These are phyloP conservation scores for Ashinkailepas kermadecensis DNA, from an alignment of 2,888 invertebrate species.

Conservation along the genomic window DNA sequence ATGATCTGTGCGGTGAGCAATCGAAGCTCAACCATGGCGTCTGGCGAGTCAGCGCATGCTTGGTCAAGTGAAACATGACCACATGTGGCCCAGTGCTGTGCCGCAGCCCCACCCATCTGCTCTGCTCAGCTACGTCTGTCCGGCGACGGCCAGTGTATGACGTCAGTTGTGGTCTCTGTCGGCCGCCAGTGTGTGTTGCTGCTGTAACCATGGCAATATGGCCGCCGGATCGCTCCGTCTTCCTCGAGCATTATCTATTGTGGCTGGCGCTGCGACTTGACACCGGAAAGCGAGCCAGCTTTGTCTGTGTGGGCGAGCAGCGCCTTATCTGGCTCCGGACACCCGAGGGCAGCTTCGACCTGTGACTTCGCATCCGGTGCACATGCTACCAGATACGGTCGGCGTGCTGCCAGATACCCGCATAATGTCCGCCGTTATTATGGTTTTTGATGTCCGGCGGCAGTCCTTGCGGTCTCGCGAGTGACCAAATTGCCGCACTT, in stretches of 20 bases:
- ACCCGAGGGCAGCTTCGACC: not conserved
- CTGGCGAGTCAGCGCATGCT: no score
- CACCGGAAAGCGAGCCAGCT: not conserved
- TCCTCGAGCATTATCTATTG: not conserved
- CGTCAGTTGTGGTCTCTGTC: no score
- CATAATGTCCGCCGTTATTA: not conserved
- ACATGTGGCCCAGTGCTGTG: no score
- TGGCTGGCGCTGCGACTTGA: not conserved
- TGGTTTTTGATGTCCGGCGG: conserved; percentile 4
- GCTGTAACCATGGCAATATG: not conserved
- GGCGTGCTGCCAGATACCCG: not conserved
- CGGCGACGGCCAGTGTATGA: no score
- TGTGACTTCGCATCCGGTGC: not conserved
- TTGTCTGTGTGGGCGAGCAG: not conserved
- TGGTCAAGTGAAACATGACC: no score
- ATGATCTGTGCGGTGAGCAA: no score
- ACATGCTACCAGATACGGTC: not conserved
- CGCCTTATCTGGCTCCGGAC: not conserved
- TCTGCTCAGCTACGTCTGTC: no score
- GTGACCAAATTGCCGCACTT: conserved; percentile 18
- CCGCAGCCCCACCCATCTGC: no score
- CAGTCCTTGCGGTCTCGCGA: not conserved
- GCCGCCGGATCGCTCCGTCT: not conserved
- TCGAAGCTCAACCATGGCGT: no score
- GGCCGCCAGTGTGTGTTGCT: no score